Conservation (phyloP, 2,888 invertebrate species). For the Torymus texanus region DNA sequence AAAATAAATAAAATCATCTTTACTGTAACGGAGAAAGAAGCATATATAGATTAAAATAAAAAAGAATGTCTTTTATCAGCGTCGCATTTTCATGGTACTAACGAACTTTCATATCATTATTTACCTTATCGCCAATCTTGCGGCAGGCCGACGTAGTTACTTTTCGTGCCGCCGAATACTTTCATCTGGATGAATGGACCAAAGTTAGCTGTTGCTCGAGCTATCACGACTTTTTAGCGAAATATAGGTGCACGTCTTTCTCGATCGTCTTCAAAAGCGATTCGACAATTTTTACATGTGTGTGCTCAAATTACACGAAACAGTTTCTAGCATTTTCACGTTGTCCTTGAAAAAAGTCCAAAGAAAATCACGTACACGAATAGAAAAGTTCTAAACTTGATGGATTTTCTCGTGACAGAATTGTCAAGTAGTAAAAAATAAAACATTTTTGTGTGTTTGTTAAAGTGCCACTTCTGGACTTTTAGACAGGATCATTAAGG, state of each 20-base stretch:
- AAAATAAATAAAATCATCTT: conserved; percentile 43
- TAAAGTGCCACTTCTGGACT: conserved; percentile 37
- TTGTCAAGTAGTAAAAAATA: background rate
- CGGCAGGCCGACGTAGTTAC: conserved; percentile 44
- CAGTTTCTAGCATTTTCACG: background rate
- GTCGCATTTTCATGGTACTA: conserved; percentile 54
- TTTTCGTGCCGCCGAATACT: conserved; percentile 47
- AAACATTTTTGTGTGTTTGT: too few relatives aligned
- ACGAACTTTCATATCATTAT: conserved; percentile 55
- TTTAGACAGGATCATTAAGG: conserved; percentile 19
- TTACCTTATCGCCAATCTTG: conserved; percentile 44
- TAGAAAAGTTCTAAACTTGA: conserved; percentile 2
- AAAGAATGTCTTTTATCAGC: conserved; percentile 48
- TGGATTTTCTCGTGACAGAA: background rate
- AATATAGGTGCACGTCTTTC: conserved; percentile 32
- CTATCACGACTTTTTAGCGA: conserved; percentile 48
- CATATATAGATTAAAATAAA: conserved; percentile 41
- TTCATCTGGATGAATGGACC: conserved; percentile 55
- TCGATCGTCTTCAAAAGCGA: conserved; percentile 10
- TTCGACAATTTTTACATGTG: conserved; percentile 22
- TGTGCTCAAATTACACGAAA: background rate
- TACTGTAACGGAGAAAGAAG: conserved; percentile 45
- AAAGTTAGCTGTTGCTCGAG: conserved; percentile 56
- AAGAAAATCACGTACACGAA: conserved; percentile 5
- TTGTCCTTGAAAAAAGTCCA: conserved; percentile 31